Evolutionary conservation across 2,113 vertebrate species (phyloP), one percentile per base, ranked within the genome.

Genomic region (Rattus norvegicus): DNA sequence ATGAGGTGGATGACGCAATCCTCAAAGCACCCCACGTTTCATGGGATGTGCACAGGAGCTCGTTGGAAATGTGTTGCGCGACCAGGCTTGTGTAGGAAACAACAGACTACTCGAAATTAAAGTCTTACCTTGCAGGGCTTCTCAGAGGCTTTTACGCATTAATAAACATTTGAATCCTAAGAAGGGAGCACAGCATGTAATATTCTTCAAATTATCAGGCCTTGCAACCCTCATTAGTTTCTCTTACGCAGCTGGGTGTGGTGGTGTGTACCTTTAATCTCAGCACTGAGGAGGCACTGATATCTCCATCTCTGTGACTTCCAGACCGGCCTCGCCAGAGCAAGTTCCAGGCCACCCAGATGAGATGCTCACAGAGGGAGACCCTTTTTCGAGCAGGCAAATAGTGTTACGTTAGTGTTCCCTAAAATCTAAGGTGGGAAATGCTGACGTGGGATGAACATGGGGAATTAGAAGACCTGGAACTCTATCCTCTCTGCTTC

Each of bases 151-250:
- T 94, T 85, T 88, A 85, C 20, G 59, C 70, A 67, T 79, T 90
- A 90, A 59, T 79, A 91, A 75, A 90, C 49, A 95, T 91, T 96
- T 87, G 65, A 77, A 86, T 86, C 33, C 88, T 17, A 91, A 77
- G 63, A 86, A 70, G 6, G 67, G 81, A 61, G 43, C 24, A 85
- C 63, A 75, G 65, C 59, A 85, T 85, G 33, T 30, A 59, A 56
- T 83, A 94, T 90, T 97, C 86, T 75, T 28, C 12, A 94, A 76
- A 61, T 79, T 94, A 94, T 72, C 91, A 91, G 33, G 70, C 65
- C 7, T 79, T 19, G 28, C 67, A 89, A 69, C 2, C 36, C 22
- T 69, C 93, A 96, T 92, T 88, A 90, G 88, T 72, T 26, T 19
- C 24, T 59, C 67, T 83, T 72, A 84, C 63, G 26, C 39, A 43